Evolutionary conservation across 2,888 invertebrate species (phyloP).

Genomic region (Stenoptilia bipunctidactyla): DNA sequence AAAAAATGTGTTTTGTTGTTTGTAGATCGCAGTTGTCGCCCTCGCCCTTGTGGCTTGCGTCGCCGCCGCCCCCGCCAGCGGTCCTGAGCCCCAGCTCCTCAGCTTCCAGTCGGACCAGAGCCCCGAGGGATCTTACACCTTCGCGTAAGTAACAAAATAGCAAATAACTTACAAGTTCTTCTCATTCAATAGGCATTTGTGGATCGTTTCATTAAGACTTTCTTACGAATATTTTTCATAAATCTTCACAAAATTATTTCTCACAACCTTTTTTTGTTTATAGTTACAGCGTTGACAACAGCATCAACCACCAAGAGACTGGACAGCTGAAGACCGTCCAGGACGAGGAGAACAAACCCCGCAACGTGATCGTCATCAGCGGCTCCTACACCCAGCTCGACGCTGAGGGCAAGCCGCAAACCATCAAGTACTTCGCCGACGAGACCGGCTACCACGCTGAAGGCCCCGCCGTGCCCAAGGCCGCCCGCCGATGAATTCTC

Average conservation of each 20-base stretch:
- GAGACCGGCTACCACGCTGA: constrained; percentile 75
- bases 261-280: constrained; percentile 5
- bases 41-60: constrained; percentile 42
- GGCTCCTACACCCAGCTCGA: constrained; percentile 72
- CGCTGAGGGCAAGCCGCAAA: constrained; percentile 63
- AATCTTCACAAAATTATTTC: no score
- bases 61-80: constrained; percentile 28
- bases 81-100: constrained; percentile 26
- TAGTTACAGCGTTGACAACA: constrained; percentile 69
- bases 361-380: constrained; percentile 65
- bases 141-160: constrained; percentile 23
- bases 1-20: constrained; percentile 4
- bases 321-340: constrained; percentile 49
- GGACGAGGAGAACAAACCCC: constrained; percentile 71
- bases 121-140: constrained; percentile 38
- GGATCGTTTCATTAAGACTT: no score
- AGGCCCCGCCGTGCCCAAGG: constrained; percentile 73
- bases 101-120: constrained; percentile 26
- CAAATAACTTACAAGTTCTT: no score
- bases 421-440: constrained; percentile 69
- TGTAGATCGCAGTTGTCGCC: constrained; percentile 32
- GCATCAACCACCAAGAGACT: constrained; percentile 58
- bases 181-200: no score
- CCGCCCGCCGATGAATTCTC: constrained; percentile 24
- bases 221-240: no score